phyloP scores from a whole-genome alignment of 2,113 vertebrate species.

The Heterocephalus glaber region DNA sequence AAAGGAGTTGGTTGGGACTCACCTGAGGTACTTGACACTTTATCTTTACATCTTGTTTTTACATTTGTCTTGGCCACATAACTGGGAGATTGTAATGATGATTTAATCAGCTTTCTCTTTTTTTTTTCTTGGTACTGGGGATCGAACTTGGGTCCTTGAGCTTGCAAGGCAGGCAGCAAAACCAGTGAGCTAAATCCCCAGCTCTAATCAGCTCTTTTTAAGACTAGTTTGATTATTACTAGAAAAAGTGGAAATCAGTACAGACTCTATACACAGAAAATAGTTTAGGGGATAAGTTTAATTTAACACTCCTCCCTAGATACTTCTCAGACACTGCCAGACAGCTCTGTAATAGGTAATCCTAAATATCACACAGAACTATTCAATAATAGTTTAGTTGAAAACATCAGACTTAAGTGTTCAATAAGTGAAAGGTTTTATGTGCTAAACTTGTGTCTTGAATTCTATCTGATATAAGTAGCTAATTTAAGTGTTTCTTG shows the following conservation, averaged over 20 bases:
- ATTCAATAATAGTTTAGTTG: slow-evolving; percentile 3
- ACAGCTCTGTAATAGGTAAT: background rate
- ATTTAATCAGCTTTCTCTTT: no score
- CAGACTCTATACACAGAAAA: background rate
- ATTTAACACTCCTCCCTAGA: slow-evolving; percentile 11
- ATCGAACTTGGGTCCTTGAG: no score
- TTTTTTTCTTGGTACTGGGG: no score
- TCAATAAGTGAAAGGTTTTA: slow-evolving; percentile 21
- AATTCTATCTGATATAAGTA: slow-evolving; percentile 4
- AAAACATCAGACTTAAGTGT: slow-evolving; percentile 15
- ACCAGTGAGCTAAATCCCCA: no score
- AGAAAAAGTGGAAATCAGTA: slow-evolving; percentile 40
- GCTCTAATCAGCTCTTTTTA: slow-evolving; percentile 31
- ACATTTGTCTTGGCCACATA: slow-evolving; percentile 8
- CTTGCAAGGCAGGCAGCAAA: no score
- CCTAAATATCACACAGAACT: slow-evolving; percentile 15
- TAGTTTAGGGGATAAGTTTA: background rate
- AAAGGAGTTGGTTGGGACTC: background rate
- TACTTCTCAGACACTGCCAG: background rate
- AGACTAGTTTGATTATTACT: slow-evolving; percentile 38
- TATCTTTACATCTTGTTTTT: slow-evolving; percentile 2
- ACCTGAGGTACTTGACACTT: background rate
- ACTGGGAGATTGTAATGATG: background rate
- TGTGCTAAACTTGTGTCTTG: background rate
- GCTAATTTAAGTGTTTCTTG: background rate